Conservation (phyloP, 2,797 vertebrate genomes). For the Arnoldichthys spilopterus region DNA sequence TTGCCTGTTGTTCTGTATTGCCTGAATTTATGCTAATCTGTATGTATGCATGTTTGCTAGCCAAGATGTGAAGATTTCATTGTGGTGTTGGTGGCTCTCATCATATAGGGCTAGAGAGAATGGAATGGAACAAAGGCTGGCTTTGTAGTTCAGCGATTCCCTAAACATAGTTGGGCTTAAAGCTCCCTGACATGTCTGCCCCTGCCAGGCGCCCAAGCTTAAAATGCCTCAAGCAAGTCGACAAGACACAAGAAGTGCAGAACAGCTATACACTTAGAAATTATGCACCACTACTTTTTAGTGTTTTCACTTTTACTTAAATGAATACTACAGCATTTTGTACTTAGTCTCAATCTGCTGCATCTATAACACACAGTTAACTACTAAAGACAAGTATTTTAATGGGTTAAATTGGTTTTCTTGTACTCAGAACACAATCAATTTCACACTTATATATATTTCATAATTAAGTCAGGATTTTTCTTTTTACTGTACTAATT, state of each 20-base stretch:
- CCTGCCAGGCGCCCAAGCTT: constrained; percentile 7
- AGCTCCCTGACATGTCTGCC: constrained; percentile 20
- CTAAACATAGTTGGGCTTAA: constrained; percentile 34
- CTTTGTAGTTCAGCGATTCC: constrained; percentile 37
- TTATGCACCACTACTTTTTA: not conserved
- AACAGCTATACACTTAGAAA: constrained; percentile 8
- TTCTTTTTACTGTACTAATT: not conserved
- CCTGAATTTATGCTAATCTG: not conserved
- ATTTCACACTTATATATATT: too few relatives aligned
- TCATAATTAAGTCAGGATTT: not conserved
- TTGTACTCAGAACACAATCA: not conserved
- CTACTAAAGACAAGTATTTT: not conserved
- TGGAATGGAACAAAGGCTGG: constrained; percentile 34
- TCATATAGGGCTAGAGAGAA: constrained; percentile 2
- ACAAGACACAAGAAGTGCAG: not conserved
- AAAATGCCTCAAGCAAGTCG: constrained; percentile 4
- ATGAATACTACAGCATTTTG: not conserved
- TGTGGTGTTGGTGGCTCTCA: constrained; percentile 29
- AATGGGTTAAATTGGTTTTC: not conserved
- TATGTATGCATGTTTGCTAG: not conserved
- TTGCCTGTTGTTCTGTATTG: too few relatives aligned
- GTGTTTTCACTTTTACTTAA: not conserved
- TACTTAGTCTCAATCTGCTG: not conserved
- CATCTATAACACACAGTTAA: not conserved
- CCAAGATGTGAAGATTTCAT: constrained; percentile 22